Conservation (phyloP, 2,113 vertebrate genomes). For the Gila orcuttii region DNA sequence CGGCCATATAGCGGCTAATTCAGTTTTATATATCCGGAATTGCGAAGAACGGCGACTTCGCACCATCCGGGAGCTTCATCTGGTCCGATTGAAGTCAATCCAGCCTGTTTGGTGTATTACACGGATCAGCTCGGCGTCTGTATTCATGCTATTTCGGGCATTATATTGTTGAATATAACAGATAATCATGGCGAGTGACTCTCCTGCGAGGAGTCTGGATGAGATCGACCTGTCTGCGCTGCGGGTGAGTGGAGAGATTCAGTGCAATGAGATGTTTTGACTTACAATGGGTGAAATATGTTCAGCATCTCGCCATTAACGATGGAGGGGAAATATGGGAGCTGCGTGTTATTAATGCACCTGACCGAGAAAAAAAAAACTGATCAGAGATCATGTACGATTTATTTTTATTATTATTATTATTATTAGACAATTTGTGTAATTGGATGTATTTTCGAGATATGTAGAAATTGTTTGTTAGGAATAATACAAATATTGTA, state of each 20-base stretch:
- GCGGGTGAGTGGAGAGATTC: slow-evolving; percentile 79
- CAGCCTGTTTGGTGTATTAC: slow-evolving; percentile 60
- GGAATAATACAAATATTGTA: background rate
- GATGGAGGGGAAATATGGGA: slow-evolving; percentile 43
- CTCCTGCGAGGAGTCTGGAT: slow-evolving; percentile 94
- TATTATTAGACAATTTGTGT: background rate
- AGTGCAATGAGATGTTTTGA: slow-evolving; percentile 15
- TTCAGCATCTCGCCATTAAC: slow-evolving; percentile 42
- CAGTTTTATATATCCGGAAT: slow-evolving; percentile 36
- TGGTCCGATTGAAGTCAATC: slow-evolving; percentile 23
- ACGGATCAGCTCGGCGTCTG: slow-evolving; percentile 59
- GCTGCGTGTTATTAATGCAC: slow-evolving; percentile 37
- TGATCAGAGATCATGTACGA: background rate
- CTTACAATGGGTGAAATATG: slow-evolving; percentile 42
- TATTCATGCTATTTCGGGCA: slow-evolving; percentile 71
- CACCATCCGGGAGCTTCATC: slow-evolving; percentile 52
- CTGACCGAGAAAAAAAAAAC: slow-evolving; percentile 42
- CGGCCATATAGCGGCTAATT: slow-evolving; percentile 70
- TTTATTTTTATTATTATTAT: background rate
- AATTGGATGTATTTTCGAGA: background rate
- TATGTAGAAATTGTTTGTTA: background rate
- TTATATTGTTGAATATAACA: slow-evolving; percentile 70
- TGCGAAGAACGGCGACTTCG: background rate
- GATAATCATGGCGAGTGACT: slow-evolving; percentile 94
- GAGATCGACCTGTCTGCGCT: slow-evolving; percentile 96